A percentile compares a stretch with the other conserved stretches of the same genome.
Evolutionary conservation across 2,797 vertebrate species (phyloP).

Genomic region (Chelon labrosus): DNA sequence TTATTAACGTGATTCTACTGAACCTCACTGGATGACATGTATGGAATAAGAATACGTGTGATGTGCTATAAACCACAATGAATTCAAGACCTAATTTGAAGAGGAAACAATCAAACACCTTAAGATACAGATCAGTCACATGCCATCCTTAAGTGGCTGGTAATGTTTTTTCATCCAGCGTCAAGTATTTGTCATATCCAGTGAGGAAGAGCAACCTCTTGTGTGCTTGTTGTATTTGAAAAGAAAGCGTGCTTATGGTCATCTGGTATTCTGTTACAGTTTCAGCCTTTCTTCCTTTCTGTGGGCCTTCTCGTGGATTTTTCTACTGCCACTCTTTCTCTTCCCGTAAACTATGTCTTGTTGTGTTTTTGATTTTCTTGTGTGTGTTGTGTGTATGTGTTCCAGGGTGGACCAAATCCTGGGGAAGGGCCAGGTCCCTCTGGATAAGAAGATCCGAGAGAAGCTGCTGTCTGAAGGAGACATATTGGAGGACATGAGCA

Average conservation of each 20-base stretch:
- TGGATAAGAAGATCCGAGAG: constrained; percentile 95
- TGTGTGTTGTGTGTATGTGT: constrained; percentile 13
- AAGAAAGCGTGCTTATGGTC: not conserved
- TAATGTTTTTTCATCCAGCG: constrained; percentile 7
- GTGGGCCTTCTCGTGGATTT: constrained; percentile 19
- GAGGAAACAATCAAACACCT: not conserved
- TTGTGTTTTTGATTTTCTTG: constrained; percentile 7
- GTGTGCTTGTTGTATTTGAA: not conserved
- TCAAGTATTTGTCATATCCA: constrained; percentile 30
- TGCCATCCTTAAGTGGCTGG: not conserved
- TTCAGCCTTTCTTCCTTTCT: constrained; percentile 24
- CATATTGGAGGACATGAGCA: constrained; percentile 93
- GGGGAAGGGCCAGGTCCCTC: constrained; percentile 95
- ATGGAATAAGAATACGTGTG: not conserved
- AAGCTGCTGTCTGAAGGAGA: constrained; percentile 94
- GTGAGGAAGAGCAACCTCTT: constrained; percentile 22
- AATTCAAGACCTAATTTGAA: not conserved
- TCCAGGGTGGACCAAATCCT: constrained; percentile 97
- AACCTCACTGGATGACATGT: constrained; percentile 49
- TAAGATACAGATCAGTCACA: too few species aligned
- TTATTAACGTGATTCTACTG: constrained; percentile 30
- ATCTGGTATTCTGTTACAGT: constrained; percentile 1
- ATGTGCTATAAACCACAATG: not conserved
- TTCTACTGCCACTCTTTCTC: constrained; percentile 15
- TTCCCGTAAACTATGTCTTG: constrained; percentile 11